These are phyloP conservation scores for Acleris cristana DNA, from an alignment of 2,888 invertebrate genomes.

Conservation along the genomic window DNA sequence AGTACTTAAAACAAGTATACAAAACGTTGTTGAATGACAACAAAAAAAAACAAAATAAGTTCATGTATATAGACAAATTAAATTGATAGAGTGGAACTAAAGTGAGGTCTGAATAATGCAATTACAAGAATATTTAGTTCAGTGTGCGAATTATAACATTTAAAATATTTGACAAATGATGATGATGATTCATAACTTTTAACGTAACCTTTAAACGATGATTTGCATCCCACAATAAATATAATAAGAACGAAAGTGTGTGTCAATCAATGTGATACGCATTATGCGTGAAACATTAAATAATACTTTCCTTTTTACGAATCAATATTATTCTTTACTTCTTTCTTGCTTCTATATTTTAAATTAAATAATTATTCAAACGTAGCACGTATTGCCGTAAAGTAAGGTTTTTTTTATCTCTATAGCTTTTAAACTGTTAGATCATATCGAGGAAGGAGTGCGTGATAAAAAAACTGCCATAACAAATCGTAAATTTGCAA, in stretches of 20 bases:
- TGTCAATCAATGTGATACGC: not conserved
- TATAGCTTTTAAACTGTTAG: too few relatives aligned
- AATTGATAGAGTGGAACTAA: too few relatives aligned
- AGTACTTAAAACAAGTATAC: too few relatives aligned
- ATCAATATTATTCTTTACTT: not conserved
- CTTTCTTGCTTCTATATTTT: not conserved
- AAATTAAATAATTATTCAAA: too few relatives aligned
- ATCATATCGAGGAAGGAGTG: not conserved
- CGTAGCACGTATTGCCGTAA: too few relatives aligned
- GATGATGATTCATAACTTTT: not conserved
- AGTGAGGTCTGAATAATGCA: too few relatives aligned
- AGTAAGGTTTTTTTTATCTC: too few relatives aligned
- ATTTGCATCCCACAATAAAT: not conserved
- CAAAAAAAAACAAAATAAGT: too few relatives aligned
- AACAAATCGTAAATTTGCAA: constrained; percentile 23
- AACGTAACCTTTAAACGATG: not conserved
- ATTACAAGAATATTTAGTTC: too few relatives aligned
- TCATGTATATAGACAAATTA: too few relatives aligned
- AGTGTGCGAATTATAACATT: too few relatives aligned
- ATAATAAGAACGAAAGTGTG: not conserved
- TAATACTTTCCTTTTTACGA: not conserved
- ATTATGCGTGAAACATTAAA: not conserved
- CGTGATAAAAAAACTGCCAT: not conserved
- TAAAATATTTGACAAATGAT: not conserved
- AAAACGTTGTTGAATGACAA: too few relatives aligned